Evolutionary conservation across 1,140 invertebrate genomes (phyloP).

Genomic region (Pantala flavescens): DNA sequence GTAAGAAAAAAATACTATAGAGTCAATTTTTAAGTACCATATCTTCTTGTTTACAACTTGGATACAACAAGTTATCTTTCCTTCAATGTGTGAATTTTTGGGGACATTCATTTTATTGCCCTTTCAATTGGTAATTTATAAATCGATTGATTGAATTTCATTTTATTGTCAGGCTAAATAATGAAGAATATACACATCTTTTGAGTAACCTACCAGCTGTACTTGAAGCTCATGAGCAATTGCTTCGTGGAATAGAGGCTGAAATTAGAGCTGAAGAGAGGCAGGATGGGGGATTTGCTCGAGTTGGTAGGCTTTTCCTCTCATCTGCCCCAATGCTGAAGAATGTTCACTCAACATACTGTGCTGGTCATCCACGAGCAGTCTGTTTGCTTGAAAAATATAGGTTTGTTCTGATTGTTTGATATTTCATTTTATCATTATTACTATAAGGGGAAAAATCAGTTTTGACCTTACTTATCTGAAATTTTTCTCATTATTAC

Average conservation of each 20-base stretch:
- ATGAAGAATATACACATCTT: neutral
- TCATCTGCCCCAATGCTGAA: conserved; percentile 78
- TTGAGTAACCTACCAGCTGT: neutral
- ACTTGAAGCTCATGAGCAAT: neutral
- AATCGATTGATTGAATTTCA: neutral
- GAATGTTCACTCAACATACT: conserved; percentile 76
- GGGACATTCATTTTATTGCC: no score
- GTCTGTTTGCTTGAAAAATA: conserved; percentile 84
- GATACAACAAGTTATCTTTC: no score
- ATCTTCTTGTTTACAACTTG: no score
- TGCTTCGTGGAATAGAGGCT: neutral
- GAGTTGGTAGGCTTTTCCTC: conserved; percentile 85
- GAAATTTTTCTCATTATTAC: no score
- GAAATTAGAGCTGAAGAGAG: conserved; percentile 53
- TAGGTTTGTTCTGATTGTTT: conserved; percentile 50
- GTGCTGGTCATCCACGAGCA: conserved; percentile 82
- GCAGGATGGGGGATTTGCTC: conserved; percentile 38
- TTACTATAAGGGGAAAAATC: no score
- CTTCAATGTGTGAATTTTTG: no score
- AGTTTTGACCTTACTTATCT: no score
- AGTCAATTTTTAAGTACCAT: no score
- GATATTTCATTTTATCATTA: conserved; percentile 18
- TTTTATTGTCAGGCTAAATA: neutral
- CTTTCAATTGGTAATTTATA: no score
- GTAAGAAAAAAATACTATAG: conserved; percentile 49